Conservation (phyloP, 2,888 invertebrate species). For the Drosophila meridiana region DNA sequence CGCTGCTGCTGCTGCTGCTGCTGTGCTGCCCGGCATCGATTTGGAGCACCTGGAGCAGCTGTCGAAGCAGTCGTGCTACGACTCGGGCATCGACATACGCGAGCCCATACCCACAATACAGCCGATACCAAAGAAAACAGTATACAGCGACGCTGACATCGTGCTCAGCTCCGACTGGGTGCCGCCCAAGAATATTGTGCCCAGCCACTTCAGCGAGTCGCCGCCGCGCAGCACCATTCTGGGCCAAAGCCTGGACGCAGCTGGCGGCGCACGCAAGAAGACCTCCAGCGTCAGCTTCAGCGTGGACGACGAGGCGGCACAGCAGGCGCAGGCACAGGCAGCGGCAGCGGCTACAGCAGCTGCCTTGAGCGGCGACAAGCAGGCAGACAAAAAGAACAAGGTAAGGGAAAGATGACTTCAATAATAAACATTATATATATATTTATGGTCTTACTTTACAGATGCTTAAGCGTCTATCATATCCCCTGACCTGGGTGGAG, state of each 20-base stretch:
- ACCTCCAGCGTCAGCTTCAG: constrained; percentile 91
- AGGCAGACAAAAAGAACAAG: constrained; percentile 90
- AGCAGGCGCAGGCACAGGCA: constrained; percentile 62
- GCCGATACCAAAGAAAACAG: constrained; percentile 86
- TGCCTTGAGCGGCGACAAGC: constrained; percentile 70
- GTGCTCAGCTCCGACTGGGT: constrained; percentile 95
- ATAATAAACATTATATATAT: background rate
- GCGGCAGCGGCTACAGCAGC: constrained; percentile 41
- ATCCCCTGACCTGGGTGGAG: constrained; percentile 96
- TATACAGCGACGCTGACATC: constrained; percentile 95
- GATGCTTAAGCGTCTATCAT: constrained; percentile 96
- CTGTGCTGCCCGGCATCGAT: constrained; percentile 74
- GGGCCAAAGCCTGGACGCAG: constrained; percentile 83
- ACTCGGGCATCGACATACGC: constrained; percentile 95
- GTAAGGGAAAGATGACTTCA: constrained; percentile 81
- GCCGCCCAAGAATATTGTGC: constrained; percentile 92
- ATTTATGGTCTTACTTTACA: constrained; percentile 83
- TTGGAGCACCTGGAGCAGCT: constrained; percentile 87
- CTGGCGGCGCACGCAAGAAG: constrained; percentile 88
- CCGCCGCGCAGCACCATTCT: constrained; percentile 81
- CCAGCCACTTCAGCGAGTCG: constrained; percentile 88
- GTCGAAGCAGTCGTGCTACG: constrained; percentile 94
- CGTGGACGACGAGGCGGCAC: constrained; percentile 86
- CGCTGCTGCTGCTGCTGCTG: constrained; percentile 31
- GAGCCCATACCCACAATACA: constrained; percentile 90